Evolutionary conservation across 2,113 vertebrate genomes (phyloP).

Genomic region (Lasiurus cinereus): DNA sequence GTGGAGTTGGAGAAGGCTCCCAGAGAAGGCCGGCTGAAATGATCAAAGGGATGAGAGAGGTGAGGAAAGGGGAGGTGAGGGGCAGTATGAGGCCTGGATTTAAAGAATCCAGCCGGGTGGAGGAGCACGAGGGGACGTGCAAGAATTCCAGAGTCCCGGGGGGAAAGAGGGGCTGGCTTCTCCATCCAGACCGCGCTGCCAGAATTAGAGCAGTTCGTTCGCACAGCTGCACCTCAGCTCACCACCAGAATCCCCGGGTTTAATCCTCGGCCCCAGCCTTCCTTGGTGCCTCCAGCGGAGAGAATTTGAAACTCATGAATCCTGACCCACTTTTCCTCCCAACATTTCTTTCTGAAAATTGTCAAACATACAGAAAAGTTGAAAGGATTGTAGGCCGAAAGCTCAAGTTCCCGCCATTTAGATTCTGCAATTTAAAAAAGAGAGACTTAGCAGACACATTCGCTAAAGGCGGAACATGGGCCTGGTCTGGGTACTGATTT

Average conservation of each 20-base stretch:
- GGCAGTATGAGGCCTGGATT: neutral
- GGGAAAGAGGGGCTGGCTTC: neutral
- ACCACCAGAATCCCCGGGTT: neutral
- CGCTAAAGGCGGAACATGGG: neutral
- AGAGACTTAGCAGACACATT: neutral
- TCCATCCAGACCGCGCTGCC: neutral
- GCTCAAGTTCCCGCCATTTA: neutral
- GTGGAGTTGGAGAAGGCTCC: conserved; percentile 56
- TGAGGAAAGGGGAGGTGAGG: neutral
- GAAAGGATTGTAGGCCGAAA: neutral
- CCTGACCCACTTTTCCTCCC: neutral
- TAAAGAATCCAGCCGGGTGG: neutral
- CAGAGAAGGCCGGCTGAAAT: conserved; percentile 33
- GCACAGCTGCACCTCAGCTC: neutral
- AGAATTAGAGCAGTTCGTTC: neutral
- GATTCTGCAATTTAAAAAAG: neutral
- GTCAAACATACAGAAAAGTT: neutral
- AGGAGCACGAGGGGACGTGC: neutral
- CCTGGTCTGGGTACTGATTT: conserved; percentile 20
- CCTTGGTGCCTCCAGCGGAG: neutral
- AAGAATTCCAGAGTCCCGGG: neutral
- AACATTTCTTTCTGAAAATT: conserved; percentile 32
- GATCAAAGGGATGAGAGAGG: conserved; percentile 51
- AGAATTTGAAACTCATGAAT: neutral
- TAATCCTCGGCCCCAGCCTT: neutral